Base-by-base conservation (phyloP, 2,797 vertebrate genomes). In the Channallabes apus region DNA sequence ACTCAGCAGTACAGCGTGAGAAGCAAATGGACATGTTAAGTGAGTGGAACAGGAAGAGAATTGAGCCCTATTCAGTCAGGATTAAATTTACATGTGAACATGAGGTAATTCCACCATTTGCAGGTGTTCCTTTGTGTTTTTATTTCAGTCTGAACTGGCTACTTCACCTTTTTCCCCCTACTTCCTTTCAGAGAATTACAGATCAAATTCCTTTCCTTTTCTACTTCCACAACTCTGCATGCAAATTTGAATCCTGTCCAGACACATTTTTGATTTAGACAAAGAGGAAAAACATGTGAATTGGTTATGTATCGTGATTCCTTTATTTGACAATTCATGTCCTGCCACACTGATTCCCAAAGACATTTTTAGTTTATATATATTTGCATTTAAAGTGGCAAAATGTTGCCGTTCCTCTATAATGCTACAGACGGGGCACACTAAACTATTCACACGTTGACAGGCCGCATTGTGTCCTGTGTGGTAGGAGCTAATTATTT, bases 41-140 rank as follows among this genome's bases (percentile, higher is more conserved):
- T 38, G 65, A 86, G 82, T 80, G 82, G 86, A 85, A 56, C 83
- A 9, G 68, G 84, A 81, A 80, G n/a, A 27, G 81, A 71, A 54
- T 46, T 62, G 62, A 58, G 17, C 0, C n/a, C 18, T 22, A 14
- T 81, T 65, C 17, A 78, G 77, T 15, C 77, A 80, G 61, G 38
- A 51, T 54, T 32, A 29, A 11, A 56, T 82, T 69, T 51, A 51
- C 59, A 80, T 41, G 17, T 4, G 11, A 32, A 18, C n/a, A 20
- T 80, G 61, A 18, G 51, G 15, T 80, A 58, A 12, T 58, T 56
- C 27, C 80, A 17, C 22, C 56, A 29, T 15, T 80, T 12, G 27
- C 46, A 29, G 18, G 41, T 24, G 51, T 9, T 64, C 11, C 41
- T 59, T 18, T 35, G 4, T 32, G 46, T 54, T 56, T 35, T 24